phyloP scores from a whole-genome alignment of 1,140 invertebrate species.

The Brachionus calyciflorus region DNA sequence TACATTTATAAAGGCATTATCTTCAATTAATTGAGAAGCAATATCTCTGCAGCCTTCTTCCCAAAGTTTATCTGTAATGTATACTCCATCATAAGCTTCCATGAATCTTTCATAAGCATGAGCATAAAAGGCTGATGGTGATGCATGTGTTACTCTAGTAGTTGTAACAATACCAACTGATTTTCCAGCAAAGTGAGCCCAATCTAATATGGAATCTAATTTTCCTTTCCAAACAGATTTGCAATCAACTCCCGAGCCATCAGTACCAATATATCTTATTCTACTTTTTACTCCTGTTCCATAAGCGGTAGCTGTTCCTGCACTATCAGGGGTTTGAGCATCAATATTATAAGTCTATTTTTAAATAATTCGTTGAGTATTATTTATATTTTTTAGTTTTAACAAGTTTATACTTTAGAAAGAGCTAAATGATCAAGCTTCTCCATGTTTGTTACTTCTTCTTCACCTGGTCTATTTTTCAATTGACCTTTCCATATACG shows the following conservation, averaged over 20 bases:
- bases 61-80: neutral
- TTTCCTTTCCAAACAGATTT: neutral
- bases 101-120: constrained; percentile 61
- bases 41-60: constrained; percentile 61
- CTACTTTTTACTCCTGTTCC: constrained; percentile 81
- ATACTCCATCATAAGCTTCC: constrained; percentile 53
- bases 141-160: constrained; percentile 82
- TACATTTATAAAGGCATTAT: constrained; percentile 48
- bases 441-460: constrained; percentile 53
- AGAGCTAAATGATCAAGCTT: constrained; percentile 48
- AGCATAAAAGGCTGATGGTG: constrained; percentile 76
- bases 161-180: constrained; percentile 81
- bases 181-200: constrained; percentile 60
- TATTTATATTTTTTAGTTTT: neutral
- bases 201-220: constrained; percentile 16
- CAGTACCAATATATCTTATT: constrained; percentile 73
- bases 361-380: constrained; percentile 73
- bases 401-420: constrained; percentile 38
- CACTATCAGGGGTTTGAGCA: constrained; percentile 82
- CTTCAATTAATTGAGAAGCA: constrained; percentile 54
- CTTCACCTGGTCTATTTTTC: constrained; percentile 66
- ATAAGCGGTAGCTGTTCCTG: constrained; percentile 79
- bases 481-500: constrained; percentile 71
- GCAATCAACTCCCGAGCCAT: constrained; percentile 59
- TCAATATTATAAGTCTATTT: constrained; percentile 80